A percentile compares a stretch with the other conserved stretches of the same genome.
Conservation (phyloP, 2,113 vertebrate species). For the Sclerurus mexicanus region DNA sequence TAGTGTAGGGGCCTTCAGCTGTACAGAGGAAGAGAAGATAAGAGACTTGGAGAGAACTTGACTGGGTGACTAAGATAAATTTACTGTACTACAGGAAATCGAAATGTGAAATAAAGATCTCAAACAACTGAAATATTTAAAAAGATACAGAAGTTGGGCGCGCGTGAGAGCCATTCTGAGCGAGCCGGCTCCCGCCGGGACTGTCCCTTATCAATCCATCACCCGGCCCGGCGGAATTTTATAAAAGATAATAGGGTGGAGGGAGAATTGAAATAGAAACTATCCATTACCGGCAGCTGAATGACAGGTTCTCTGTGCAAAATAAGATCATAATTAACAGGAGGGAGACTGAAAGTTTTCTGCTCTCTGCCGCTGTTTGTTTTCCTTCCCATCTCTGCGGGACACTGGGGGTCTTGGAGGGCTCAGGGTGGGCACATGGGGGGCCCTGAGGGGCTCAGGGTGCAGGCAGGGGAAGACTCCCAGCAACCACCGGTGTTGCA, state of each 20-base stretch:
- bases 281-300: conserved; percentile 59
- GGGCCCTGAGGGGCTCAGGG: not conserved
- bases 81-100: conserved; percentile 73
- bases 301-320: conserved; percentile 50
- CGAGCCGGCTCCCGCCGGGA: not conserved
- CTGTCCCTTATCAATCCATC: conserved; percentile 58
- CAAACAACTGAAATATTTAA: conserved; percentile 77
- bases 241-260: conserved; percentile 67
- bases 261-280: conserved; percentile 73
- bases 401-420: rapidly evolving
- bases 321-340: conserved; percentile 67
- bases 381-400: not conserved
- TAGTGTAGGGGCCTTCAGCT: conserved; percentile 59
- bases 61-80: conserved; percentile 78
- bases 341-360: conserved; percentile 7
- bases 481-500: not conserved
- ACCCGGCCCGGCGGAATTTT: conserved; percentile 63
- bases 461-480: no score
- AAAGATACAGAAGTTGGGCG: conserved; percentile 53
- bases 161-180: not conserved
- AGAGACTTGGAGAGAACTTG: conserved; percentile 58
- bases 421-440: rapidly evolving
- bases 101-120: conserved; percentile 78
- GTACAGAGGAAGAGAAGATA: conserved; percentile 67
- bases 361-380: not conserved